Evolutionary conservation across 2,888 invertebrate species (phyloP), one percentile per base, ranked within the genome.

Genomic region (Endotricha flammealis): DNA sequence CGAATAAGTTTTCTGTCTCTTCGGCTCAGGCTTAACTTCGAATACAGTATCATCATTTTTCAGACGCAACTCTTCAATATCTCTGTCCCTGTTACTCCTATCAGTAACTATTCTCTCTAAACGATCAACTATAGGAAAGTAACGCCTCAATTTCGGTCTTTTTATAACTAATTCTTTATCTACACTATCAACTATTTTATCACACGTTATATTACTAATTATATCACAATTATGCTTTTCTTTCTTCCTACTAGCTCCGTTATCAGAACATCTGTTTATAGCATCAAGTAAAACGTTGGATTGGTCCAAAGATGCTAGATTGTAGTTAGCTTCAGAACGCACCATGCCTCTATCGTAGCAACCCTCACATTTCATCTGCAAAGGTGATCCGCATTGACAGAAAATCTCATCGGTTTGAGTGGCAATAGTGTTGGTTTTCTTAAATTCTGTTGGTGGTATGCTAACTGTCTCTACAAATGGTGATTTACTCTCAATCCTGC

Each of bases 141-240:
- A 60, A 12, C 82, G 63, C 17, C 76, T 64, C 48, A 86, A 50
- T 41, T 81, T 86, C 20, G 87, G 87, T 58, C 86, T 62, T 39
- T 77, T 83, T 17, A 87, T 65, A 66, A 71, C 51, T 6, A 48
- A 67, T 38, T 51, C 64, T 42, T 52, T 61, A 55, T 41, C 57
- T 59, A 70, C 54, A 68, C 53, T 61, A 66, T 48, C 59, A 58
- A 41, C 44, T 36, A 40, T 49, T 53, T 49, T 75, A 71, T 73
- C 72, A 73, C 76, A 69, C 64, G 52, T 63, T 57, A 55, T 44
- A 58, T 59, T 68, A 67, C 53, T 61, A 55, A 61, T 66, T 67
- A 71, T 85, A 85, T 86, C 86, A 85, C 85, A 86, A 79, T 86
- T 85, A 56, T 67, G 80, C 76, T 85, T 85, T 53, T 82, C n/a